Evolutionary conservation across 2,797 vertebrate genomes (phyloP), one percentile per base, ranked within the genome.

Genomic region (Smutsia gigantea): DNA sequence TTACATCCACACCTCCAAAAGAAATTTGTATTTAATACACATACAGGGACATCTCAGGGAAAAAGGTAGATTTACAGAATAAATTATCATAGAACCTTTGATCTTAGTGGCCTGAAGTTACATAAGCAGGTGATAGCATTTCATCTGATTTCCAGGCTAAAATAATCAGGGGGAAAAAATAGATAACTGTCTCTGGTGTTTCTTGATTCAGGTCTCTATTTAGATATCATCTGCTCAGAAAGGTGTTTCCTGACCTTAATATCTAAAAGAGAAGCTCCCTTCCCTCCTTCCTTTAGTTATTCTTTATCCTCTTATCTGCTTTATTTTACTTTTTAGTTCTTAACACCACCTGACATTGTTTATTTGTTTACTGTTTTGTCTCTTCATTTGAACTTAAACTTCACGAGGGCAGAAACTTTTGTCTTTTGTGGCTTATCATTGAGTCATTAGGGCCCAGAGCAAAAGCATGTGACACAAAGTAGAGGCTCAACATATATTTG

Each of bases 51-150:
- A 68, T 37, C 25, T 92, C 29, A 49, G 61, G 55, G 5, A 69
- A 3, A 63, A 77, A 93, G n/a, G 9, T 46, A 78, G 25, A 68
- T 77, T 78, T 87, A 34, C 19, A 46, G 51, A 87, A 75, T 55
- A 97, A 95, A 63, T 61, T 57, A 86, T 34, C 25, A 85, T 75
- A 87, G 61, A 90, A 19, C 18, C 51, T 69, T 92, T 96, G 34
- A 86, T 72, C 49, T 72, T 57, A 86, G 15, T 57, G 34, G 37
- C 25, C 25, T 39, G 23, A 66, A 86, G 19, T 87, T 90, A 95
- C 1, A 55, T 2, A 95, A 57, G 39, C 17, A 92, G 6, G 1
- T 79, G 42, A 84, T 79, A 23, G 74, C 8, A 88, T 83, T 96
- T 83, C 19, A 34, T 72, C 18, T 94, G 27, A 71, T 88, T 87